phyloP scores from a whole-genome alignment of 2,113 vertebrate genomes.

The Grallaria varia region DNA sequence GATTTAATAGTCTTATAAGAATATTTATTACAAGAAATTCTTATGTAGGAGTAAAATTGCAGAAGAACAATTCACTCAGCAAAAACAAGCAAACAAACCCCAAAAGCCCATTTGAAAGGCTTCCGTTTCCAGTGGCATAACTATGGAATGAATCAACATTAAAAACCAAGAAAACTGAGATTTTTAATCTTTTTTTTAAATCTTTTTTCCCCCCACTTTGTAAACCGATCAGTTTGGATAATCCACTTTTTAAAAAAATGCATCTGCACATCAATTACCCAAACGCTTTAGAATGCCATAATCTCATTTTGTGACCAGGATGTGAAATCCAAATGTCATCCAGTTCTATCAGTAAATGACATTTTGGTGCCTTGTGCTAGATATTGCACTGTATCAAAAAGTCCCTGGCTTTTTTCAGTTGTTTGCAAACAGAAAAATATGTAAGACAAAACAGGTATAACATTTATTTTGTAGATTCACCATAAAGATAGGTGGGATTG shows the following conservation, averaged over 20 bases:
- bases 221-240: not conserved
- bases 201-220: not conserved
- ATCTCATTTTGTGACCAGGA: slow-evolving; percentile 28
- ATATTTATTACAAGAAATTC: no score
- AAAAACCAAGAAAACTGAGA: not conserved
- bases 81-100: not conserved
- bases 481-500: not conserved
- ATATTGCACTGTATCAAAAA: not conserved
- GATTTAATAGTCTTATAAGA: slow-evolving; percentile 51
- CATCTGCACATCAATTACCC: not conserved
- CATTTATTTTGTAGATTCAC: not conserved
- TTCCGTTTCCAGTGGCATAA: not conserved
- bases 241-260: not conserved
- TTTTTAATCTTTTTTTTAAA: no score
- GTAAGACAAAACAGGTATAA: not conserved
- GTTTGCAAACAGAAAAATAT: not conserved
- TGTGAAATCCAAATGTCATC: slow-evolving; percentile 39
- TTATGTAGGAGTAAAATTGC: not conserved
- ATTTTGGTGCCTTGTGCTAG: not conserved
- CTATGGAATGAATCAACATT: not conserved
- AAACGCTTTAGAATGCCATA: not conserved
- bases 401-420: not conserved
- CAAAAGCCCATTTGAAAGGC: not conserved
- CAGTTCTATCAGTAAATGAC: not conserved
- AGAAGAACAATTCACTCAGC: not conserved